phyloP scores from a whole-genome alignment of 1,140 invertebrate species.

The Asobara japonica region DNA sequence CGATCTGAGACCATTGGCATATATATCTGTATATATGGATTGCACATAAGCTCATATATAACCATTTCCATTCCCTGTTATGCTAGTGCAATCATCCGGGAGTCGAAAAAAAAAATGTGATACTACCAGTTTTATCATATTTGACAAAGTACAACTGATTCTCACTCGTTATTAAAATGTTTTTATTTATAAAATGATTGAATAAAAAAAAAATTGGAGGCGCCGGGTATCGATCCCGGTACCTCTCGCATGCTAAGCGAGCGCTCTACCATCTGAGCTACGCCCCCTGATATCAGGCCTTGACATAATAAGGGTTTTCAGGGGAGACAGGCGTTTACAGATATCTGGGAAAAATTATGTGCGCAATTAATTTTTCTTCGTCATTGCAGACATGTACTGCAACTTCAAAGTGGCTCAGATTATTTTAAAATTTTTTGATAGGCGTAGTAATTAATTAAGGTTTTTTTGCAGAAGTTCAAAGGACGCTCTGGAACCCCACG shows the following conservation, averaged over 20 bases:
- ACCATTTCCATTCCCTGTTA: not conserved
- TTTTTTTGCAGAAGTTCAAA: no score
- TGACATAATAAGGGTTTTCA: not conserved
- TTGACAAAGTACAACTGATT: not conserved
- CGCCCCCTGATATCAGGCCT: slow-evolving; percentile 67
- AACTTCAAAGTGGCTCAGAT: no score
- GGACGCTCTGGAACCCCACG: no score
- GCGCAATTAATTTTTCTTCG: no score
- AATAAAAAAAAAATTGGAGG: slow-evolving; percentile 69
- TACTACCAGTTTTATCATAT: not conserved
- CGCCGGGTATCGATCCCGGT: slow-evolving; percentile 85
- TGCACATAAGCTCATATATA: not conserved
- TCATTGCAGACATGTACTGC: no score
- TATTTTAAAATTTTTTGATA: no score
- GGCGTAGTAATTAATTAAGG: no score
- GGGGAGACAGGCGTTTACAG: not conserved
- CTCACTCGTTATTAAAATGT: not conserved
- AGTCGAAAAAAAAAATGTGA: not conserved
- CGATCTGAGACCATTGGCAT: slow-evolving; percentile 21
- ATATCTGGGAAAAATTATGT: not conserved
- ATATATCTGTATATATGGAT: slow-evolving; percentile 16
- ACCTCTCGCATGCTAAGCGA: slow-evolving; percentile 89
- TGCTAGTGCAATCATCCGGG: not conserved
- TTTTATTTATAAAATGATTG: not conserved
- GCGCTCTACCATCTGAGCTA: slow-evolving; percentile 89